A percentile compares a stretch with the other conserved stretches of the same genome.
phyloP scores from a whole-genome alignment of 2,888 invertebrate species.

The Oscheius sp. region DNA sequence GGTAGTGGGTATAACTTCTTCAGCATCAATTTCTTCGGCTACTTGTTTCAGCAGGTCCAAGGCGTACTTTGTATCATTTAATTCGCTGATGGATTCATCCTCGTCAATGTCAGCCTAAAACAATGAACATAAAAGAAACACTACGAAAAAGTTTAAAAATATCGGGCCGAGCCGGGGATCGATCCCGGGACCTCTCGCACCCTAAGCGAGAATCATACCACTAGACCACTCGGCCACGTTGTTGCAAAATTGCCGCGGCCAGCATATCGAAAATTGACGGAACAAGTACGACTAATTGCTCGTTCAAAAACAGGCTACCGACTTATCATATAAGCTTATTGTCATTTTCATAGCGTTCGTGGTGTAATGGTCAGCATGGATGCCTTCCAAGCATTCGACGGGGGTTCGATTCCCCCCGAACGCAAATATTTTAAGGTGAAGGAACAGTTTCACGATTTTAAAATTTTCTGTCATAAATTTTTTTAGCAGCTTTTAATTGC shows the following conservation, averaged over 20 bases:
- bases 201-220: constrained; percentile 22
- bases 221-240: constrained; percentile 18
- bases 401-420: constrained; percentile 6
- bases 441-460: no score
- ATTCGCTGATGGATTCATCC: constrained; percentile 1
- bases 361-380: constrained; percentile 51
- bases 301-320: neutral
- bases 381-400: constrained; percentile 51
- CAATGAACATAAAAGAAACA: neutral
- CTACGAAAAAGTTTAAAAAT: neutral
- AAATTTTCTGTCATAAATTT: no score
- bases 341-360: constrained; percentile 27
- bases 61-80: neutral
- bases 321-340: no score
- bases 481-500: no score
- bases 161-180: constrained; percentile 17
- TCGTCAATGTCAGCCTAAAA: neutral
- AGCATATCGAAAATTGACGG: neutral
- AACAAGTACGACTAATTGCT: neutral
- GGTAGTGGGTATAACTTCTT: neutral
- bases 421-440: neutral
- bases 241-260: neutral
- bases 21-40: neutral
- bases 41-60: neutral
- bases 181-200: constrained; percentile 22